A percentile compares a stretch with the other conserved stretches of the same genome.
These are phyloP conservation scores for Theristicus caerulescens DNA, from an alignment of 2,113 vertebrate species.

Conservation along the genomic window DNA sequence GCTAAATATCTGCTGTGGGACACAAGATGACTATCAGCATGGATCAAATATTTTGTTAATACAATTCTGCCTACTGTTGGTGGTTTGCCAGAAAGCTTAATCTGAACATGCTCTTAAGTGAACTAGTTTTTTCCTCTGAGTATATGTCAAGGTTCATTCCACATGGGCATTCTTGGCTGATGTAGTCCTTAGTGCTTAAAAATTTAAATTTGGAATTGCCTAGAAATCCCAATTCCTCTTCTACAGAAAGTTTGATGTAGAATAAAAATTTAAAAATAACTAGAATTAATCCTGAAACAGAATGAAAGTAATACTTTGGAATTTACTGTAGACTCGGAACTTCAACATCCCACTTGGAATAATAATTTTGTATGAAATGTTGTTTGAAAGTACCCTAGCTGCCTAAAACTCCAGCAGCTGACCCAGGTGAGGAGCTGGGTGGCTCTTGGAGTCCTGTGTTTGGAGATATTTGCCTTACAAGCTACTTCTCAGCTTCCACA, in stretches of 20 bases:
- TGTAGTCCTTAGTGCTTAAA: background rate
- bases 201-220: background rate
- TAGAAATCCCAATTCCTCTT: background rate
- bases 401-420: background rate
- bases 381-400: background rate
- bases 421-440: background rate
- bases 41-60: background rate
- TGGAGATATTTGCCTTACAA: background rate
- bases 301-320: background rate
- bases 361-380: background rate
- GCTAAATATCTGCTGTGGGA: background rate
- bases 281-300: background rate
- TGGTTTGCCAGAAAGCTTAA: constrained; percentile 2
- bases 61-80: background rate
- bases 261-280: background rate
- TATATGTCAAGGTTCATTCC: background rate
- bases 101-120: background rate
- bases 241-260: background rate
- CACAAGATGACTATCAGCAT: background rate
- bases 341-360: background rate
- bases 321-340: background rate
- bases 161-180: background rate
- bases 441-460: background rate
- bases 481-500: background rate
- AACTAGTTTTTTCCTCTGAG: background rate